Percentiles rank a stretch among this genome's conserved stretches.
Conservation (phyloP, 1,140 invertebrate genomes). For the Cecropterus lyciades region DNA sequence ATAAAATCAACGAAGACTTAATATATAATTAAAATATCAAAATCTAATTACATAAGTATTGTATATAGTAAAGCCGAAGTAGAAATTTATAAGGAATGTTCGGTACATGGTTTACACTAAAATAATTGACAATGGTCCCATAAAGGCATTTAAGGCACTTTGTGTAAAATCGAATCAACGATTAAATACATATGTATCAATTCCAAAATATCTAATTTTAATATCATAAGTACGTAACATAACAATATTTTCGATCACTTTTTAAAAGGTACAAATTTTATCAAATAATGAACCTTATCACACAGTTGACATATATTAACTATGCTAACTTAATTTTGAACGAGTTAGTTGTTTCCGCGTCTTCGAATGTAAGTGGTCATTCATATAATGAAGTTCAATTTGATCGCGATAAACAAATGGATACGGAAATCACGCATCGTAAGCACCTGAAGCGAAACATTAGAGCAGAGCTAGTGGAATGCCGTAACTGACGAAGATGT, state of each 20-base stretch:
- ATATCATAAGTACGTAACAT: constrained; percentile 64
- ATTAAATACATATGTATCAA: constrained; percentile 57
- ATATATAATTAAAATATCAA: constrained; percentile 65
- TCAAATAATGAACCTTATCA: constrained; percentile 43
- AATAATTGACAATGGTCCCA: constrained; percentile 69
- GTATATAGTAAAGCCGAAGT: constrained; percentile 56
- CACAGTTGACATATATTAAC: constrained; percentile 38
- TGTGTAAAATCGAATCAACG: constrained; percentile 47
- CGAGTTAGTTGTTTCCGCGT: neutral
- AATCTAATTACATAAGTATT: constrained; percentile 55
- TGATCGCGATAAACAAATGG: constrained; percentile 8
- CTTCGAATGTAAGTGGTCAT: neutral
- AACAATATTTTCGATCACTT: constrained; percentile 30
- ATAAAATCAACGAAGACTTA: constrained; percentile 74
- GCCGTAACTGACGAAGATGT: no score
- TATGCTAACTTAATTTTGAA: constrained; percentile 13
- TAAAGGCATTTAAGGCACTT: constrained; percentile 64
- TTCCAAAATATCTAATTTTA: constrained; percentile 45
- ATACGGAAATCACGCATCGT: constrained; percentile 23
- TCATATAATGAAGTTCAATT: constrained; percentile 15
- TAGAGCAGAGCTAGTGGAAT: neutral
- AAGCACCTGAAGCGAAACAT: constrained; percentile 32
- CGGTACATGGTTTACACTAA: constrained; percentile 43
- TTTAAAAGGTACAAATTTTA: constrained; percentile 14
- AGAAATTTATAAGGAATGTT: constrained; percentile 76